Conservation (phyloP, 2,797 vertebrate genomes). For the Otus scops region DNA sequence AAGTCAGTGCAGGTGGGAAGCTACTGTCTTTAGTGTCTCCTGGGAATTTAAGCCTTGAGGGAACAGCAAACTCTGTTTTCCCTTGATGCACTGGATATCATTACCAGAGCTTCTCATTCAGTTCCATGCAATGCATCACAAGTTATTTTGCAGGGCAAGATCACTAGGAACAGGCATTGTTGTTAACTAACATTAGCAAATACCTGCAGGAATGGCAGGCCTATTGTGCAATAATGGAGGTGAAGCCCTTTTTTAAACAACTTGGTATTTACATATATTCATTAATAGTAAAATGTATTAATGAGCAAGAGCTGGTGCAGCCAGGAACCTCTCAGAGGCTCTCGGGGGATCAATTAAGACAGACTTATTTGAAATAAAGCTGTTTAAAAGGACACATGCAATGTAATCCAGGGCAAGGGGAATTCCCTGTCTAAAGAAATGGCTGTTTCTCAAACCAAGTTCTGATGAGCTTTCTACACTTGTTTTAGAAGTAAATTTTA, state of each 20-base stretch:
- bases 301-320: conserved; percentile 33
- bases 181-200: conserved; percentile 17
- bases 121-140: not conserved
- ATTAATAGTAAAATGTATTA: conserved; percentile 11
- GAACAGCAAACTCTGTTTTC: not conserved
- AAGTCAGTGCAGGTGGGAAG: not conserved
- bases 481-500: not conserved
- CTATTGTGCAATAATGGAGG: conserved; percentile 10
- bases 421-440: not conserved
- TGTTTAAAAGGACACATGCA: conserved; percentile 26
- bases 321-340: not conserved
- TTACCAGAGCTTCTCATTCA: not conserved
- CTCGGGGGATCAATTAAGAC: conserved; percentile 36
- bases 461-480: not conserved
- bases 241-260: not conserved
- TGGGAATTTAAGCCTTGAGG: not conserved
- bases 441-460: not conserved
- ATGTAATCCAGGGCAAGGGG: not conserved
- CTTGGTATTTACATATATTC: conserved; percentile 35
- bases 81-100: not conserved
- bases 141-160: not conserved
- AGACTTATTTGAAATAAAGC: conserved; percentile 35
- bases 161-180: not conserved
- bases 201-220: not conserved
- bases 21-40: not conserved